Evolutionary conservation across 2,888 invertebrate genomes (phyloP).

Genomic region (Sesia apiformis): DNA sequence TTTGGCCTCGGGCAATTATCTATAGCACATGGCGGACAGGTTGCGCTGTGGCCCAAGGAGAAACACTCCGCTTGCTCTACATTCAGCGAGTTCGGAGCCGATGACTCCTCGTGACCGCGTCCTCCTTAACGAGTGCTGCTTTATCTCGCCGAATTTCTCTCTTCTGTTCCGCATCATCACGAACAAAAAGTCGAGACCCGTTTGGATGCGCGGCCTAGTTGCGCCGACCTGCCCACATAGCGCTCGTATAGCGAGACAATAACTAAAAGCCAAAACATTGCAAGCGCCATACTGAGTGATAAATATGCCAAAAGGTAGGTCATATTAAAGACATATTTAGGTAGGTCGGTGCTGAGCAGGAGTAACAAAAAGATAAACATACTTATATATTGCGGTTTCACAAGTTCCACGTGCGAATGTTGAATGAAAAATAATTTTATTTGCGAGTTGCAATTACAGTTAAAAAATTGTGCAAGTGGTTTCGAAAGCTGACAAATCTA

Average conservation of each 20-base stretch:
- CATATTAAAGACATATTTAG: too few relatives aligned
- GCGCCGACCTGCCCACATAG: slow-evolving; percentile 32
- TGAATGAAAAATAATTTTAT: too few relatives aligned
- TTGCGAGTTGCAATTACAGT: too few relatives aligned
- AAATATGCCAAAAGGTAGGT: too few relatives aligned
- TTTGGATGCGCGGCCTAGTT: slow-evolving; percentile 64
- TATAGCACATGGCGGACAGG: slow-evolving; percentile 39
- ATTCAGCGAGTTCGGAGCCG: slow-evolving; percentile 61
- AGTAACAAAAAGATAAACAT: too few relatives aligned
- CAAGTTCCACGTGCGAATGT: too few relatives aligned
- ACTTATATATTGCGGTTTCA: too few relatives aligned
- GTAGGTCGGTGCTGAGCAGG: too few relatives aligned
- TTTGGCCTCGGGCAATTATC: slow-evolving; percentile 34
- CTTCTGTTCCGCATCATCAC: slow-evolving; percentile 67
- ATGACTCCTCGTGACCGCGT: slow-evolving; percentile 70
- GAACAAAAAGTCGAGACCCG: slow-evolving; percentile 67
- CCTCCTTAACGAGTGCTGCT: slow-evolving; percentile 59
- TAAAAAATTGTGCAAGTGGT: too few relatives aligned
- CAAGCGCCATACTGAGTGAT: too few relatives aligned
- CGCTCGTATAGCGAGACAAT: slow-evolving; percentile 7
- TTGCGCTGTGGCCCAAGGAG: slow-evolving; percentile 43
- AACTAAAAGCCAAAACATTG: too few relatives aligned
- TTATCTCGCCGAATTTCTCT: slow-evolving; percentile 70
- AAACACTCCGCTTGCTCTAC: slow-evolving; percentile 62
- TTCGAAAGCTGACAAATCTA: too few relatives aligned